A percentile compares a stretch with the other conserved stretches of the same genome.
Evolutionary conservation across 2,113 vertebrate species (phyloP).

Genomic region (Eulemur rufifrons): DNA sequence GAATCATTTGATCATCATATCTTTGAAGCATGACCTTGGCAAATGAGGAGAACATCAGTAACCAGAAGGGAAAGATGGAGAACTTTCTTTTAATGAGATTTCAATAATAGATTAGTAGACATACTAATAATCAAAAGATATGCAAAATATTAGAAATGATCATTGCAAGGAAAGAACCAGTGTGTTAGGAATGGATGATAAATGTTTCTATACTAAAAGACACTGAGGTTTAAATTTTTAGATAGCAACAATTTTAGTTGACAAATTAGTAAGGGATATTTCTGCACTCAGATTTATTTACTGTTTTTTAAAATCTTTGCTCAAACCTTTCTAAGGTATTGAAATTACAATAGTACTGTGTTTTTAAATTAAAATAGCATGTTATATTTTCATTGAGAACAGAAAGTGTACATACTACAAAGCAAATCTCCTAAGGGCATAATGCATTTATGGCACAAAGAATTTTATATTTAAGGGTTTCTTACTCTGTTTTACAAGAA

Average conservation of each 20-base stretch:
- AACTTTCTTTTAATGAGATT: neutral
- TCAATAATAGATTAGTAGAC: neutral
- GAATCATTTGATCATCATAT: neutral
- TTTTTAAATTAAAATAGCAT: slow-evolving; percentile 6
- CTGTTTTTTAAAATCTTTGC: neutral
- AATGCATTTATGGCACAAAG: slow-evolving; percentile 23
- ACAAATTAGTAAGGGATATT: neutral
- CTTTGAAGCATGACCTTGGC: neutral
- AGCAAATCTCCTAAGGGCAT: neutral
- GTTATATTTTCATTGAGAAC: slow-evolving; percentile 37
- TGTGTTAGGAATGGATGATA: neutral
- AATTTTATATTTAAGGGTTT: slow-evolving; percentile 35
- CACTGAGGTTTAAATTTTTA: neutral
- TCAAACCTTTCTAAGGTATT: neutral
- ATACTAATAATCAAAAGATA: neutral
- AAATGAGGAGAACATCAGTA: neutral
- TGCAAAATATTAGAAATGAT: neutral
- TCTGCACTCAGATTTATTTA: neutral
- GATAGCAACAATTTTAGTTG: neutral
- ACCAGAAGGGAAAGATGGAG: neutral
- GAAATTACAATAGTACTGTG: neutral
- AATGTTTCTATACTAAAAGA: neutral
- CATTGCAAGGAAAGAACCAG: neutral
- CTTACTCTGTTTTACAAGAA: slow-evolving; percentile 44
- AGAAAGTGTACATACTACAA: neutral